Percentiles rank a stretch among this genome's conserved stretches.
These are phyloP conservation scores for Xestia c-nigrum DNA, from an alignment of 2,888 invertebrate species.

Conservation along the genomic window DNA sequence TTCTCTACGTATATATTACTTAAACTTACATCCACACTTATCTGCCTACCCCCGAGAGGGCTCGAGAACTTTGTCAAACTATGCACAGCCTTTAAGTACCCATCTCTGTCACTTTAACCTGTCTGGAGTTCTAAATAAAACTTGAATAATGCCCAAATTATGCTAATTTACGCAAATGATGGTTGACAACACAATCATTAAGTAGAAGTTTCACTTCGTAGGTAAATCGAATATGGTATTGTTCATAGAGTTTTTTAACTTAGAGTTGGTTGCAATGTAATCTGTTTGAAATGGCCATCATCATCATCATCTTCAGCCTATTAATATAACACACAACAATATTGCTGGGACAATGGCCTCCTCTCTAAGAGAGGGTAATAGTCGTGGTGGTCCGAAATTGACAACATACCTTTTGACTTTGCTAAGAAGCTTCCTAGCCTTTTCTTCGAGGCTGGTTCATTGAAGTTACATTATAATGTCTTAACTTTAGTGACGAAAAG, in stretches of 20 bases:
- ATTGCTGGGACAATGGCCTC: too few species aligned
- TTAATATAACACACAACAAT: too few species aligned
- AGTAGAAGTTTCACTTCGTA: constrained; percentile 28
- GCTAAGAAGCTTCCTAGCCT: neutral
- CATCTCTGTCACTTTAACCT: constrained; percentile 22
- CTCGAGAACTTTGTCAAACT: constrained; percentile 17
- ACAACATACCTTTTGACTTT: neutral
- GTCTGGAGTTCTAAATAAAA: constrained; percentile 41
- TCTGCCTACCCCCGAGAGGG: neutral
- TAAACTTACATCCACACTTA: neutral
- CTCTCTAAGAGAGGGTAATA: too few species aligned
- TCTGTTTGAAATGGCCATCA: neutral
- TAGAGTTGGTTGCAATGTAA: neutral
- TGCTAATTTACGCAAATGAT: constrained; percentile 58
- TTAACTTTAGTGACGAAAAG: neutral
- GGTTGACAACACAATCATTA: neutral
- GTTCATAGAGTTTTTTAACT: too few species aligned
- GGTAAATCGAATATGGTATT: neutral
- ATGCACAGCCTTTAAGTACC: constrained; percentile 20
- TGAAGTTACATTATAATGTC: neutral
- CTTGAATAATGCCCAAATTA: constrained; percentile 52
- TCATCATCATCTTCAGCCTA: too few species aligned
- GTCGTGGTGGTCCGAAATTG: too few species aligned
- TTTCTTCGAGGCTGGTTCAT: too few species aligned
- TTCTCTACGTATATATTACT: neutral